A percentile compares a stretch with the other conserved stretches of the same genome.
phyloP scores from a whole-genome alignment of 2,797 vertebrate species.

The Acanthurus tractus region DNA sequence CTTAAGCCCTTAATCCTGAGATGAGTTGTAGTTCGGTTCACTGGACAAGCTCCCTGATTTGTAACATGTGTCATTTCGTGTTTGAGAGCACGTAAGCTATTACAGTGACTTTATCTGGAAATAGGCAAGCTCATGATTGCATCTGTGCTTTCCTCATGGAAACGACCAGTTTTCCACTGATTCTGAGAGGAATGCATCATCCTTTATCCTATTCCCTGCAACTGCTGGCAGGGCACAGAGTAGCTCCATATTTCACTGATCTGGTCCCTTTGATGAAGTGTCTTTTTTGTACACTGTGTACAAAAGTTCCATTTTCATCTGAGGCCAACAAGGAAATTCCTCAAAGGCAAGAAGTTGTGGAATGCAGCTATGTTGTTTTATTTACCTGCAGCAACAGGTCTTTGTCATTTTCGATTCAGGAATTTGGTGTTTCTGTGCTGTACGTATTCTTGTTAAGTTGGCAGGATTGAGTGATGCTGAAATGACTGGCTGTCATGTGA shows the following conservation, averaged over 20 bases:
- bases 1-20: conserved; percentile 51
- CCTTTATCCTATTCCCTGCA: conserved; percentile 40
- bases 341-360: conserved; percentile 24
- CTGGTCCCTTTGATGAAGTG: conserved; percentile 43
- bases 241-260: conserved; percentile 46
- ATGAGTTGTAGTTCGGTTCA: conserved; percentile 39
- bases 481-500: not conserved
- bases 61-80: conserved; percentile 38
- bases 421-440: conserved; percentile 12
- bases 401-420: conserved; percentile 18
- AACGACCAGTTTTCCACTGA: conserved; percentile 30
- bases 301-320: conserved; percentile 25
- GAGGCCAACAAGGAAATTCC: conserved; percentile 29
- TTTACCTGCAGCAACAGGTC: conserved; percentile 6
- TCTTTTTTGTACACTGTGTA: conserved; percentile 39
- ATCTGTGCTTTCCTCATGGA: conserved; percentile 38
- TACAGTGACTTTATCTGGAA: conserved; percentile 43
- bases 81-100: conserved; percentile 3
- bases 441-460: conserved; percentile 8
- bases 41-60: conserved; percentile 32
- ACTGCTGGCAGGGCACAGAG: conserved; percentile 24
- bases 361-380: conserved; percentile 17
- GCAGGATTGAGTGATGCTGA: conserved; percentile 14
- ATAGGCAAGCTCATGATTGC: conserved; percentile 51
- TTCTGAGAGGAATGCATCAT: conserved; percentile 33